Percentiles rank a stretch among this genome's conserved stretches.
Conservation (phyloP, 2,113 vertebrate species). For the Ciconia stormi region DNA sequence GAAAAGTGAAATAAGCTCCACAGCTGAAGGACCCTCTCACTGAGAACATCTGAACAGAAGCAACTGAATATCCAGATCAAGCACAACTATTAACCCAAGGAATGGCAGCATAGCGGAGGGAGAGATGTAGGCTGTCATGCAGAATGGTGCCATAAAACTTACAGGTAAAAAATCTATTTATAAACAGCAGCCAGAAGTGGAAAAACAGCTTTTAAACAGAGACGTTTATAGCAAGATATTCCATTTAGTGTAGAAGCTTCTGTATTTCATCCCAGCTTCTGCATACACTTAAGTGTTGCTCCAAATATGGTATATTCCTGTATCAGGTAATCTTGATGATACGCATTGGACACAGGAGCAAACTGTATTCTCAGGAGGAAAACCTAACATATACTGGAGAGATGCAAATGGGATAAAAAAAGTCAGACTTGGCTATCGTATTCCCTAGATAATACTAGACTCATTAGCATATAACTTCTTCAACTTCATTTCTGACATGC, state of each 20-base stretch:
- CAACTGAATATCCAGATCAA: not conserved
- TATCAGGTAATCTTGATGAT: not conserved
- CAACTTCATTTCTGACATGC: not conserved
- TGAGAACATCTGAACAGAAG: not conserved
- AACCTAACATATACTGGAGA: not conserved
- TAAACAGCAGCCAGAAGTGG: not conserved
- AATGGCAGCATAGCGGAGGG: not conserved
- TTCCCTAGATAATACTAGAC: not conserved
- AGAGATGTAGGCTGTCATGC: not conserved
- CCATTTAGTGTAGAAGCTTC: not conserved
- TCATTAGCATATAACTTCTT: not conserved
- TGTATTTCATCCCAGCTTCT: not conserved
- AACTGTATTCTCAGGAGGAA: not conserved
- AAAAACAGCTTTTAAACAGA: not conserved
- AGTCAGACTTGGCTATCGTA: not conserved
- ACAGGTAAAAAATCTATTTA: not conserved
- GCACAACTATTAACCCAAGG: not conserved
- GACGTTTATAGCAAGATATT: not conserved
- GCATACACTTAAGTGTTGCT: not conserved
- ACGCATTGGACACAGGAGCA: not conserved
- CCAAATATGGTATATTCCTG: not conserved
- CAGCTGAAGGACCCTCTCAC: not conserved
- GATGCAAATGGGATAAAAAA: not conserved
- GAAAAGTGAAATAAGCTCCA: not conserved
- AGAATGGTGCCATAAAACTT: not conserved